Conservation (phyloP, 2,797 vertebrate species). For the Peromyscus melanophrys region DNA sequence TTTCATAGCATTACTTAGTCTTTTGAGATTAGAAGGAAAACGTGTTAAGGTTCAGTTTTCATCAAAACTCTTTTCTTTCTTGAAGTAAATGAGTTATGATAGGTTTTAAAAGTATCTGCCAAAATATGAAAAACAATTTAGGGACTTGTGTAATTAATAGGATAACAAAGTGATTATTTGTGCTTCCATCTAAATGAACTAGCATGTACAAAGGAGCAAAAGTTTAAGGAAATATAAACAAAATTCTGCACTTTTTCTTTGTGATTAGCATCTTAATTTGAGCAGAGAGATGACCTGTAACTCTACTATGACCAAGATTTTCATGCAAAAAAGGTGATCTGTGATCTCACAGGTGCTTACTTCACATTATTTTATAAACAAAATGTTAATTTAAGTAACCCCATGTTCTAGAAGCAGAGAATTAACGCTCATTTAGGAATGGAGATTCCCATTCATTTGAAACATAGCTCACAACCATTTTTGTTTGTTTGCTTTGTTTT, state of each 20-base stretch:
- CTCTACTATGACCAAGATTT: background rate
- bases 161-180: background rate
- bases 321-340: background rate
- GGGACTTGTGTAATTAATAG: background rate
- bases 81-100: background rate
- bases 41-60: background rate
- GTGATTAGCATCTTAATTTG: background rate
- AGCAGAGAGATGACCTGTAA: background rate
- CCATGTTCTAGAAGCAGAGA: background rate
- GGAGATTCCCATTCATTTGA: background rate
- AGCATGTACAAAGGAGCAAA: background rate
- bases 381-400: background rate
- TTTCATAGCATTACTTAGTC: background rate
- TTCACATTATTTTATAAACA: background rate
- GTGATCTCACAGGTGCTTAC: background rate
- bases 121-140: background rate
- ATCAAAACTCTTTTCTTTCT: background rate
- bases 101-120: background rate
- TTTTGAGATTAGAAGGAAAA: slow-evolving; percentile 13
- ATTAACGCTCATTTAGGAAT: background rate
- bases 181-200: slow-evolving; percentile 8
- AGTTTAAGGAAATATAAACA: background rate
- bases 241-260: background rate
- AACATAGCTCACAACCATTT: background rate
- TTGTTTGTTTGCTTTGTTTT: background rate